Evolutionary conservation across 2,113 vertebrate species (phyloP), one percentile per base, ranked within the genome.

Genomic region (Nymphicus hollandicus): DNA sequence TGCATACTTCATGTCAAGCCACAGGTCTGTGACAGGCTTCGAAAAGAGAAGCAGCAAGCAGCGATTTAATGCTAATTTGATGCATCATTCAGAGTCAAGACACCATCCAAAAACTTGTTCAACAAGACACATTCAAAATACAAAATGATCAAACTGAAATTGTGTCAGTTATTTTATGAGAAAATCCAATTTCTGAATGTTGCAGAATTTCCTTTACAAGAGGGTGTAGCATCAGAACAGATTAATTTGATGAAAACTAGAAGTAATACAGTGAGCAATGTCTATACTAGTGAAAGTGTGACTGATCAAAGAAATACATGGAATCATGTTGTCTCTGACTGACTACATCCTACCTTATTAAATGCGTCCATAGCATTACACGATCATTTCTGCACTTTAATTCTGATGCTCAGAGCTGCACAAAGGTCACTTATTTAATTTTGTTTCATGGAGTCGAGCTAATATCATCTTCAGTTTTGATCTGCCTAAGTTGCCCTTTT

Each of bases 41-140:
- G 77, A 82, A 89, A 85, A 74, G 52, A 86, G 63, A 86, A 72
- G 13, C 35, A 77, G 43, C 39, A 84, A 84, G 76, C 39, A 72
- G 60, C 73, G 65, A 92, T 94, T 96, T 96, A 93, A 95, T 85
- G 89, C 24, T 94, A 84, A 96, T 92, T 91, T 81, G 63, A 90
- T 85, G 44, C 64, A 94, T 92, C 84, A 46, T 63, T 93, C 76
- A 69, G 76, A 96, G 41, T 83, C 50, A 43, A 89, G 86, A 79
- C 70, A 80, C 27, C 37, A 81, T 78, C 77, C 91, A 95, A 95
- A 82, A 83, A 64, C 55, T 82, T 76, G 60, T 79, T 78, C 88
- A 91, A 96, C 76, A 94, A 92, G 76, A n/a, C n/a, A 66, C 24
- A 80, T 58, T 89, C 61, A 52, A 96, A 92, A 81, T 81, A 93